Conservation (phyloP, 2,113 vertebrate genomes). For the Syngnathus typhle region DNA sequence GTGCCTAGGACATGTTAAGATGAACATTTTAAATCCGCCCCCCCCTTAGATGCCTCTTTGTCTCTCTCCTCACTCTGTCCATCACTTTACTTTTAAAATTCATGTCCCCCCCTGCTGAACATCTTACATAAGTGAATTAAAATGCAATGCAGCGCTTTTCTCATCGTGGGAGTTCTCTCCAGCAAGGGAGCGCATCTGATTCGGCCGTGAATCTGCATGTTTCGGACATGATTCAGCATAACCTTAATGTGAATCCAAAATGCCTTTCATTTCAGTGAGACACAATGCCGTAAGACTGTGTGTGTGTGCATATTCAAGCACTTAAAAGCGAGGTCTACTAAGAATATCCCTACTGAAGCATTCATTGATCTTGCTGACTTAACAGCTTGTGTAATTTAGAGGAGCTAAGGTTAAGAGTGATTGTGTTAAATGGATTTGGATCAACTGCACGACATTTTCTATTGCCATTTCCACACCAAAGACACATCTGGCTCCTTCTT, state of each 20-base stretch:
- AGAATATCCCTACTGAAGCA: slow-evolving; percentile 10
- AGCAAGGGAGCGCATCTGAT: slow-evolving; percentile 18
- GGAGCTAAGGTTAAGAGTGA: slow-evolving; percentile 26
- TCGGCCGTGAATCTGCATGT: slow-evolving; percentile 13
- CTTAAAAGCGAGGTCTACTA: background rate
- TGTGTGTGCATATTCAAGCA: background rate
- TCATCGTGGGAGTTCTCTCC: slow-evolving; percentile 33
- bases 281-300: background rate
- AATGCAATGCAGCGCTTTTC: slow-evolving; percentile 25
- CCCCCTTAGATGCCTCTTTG: slow-evolving; percentile 3
- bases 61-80: slow-evolving; percentile 23
- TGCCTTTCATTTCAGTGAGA: background rate
- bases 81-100: slow-evolving; percentile 35
- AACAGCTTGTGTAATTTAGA: slow-evolving; percentile 10
- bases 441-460: slow-evolving; percentile 37
- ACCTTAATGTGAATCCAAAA: background rate
- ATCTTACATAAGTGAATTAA: slow-evolving; percentile 57
- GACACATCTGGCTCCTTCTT: slow-evolving; percentile 17
- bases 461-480: slow-evolving; percentile 41
- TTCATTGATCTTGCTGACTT: slow-evolving; percentile 7
- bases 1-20: slow-evolving; percentile 1
- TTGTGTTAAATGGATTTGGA: slow-evolving; percentile 25
- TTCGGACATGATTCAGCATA: background rate
- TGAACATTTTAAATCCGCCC: background rate
- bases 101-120: slow-evolving; percentile 14